Percentiles rank a stretch among this genome's conserved stretches.
phyloP scores from a whole-genome alignment of 2,113 vertebrate genomes.

The Poeciliopsis occidentalis region DNA sequence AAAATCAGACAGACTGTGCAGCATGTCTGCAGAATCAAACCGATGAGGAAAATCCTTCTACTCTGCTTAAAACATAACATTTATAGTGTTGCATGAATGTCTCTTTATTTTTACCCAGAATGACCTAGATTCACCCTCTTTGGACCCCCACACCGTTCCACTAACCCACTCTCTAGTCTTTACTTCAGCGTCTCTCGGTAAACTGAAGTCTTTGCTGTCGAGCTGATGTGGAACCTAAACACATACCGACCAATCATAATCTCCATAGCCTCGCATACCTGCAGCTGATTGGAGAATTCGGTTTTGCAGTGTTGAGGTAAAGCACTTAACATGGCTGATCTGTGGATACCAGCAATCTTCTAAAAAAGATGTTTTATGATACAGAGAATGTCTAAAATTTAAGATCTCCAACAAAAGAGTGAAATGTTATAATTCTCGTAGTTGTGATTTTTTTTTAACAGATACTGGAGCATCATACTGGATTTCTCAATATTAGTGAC shows the following conservation, averaged over 20 bases:
- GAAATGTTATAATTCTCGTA: too few relatives aligned
- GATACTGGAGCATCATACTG: too few relatives aligned
- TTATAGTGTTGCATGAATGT: not conserved
- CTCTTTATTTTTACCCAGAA: not conserved
- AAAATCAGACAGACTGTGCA: too few relatives aligned
- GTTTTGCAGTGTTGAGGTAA: not conserved
- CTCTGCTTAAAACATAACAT: not conserved
- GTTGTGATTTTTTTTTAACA: too few relatives aligned
- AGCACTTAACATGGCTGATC: too few relatives aligned
- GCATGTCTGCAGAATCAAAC: too few relatives aligned
- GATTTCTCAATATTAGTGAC: too few relatives aligned
- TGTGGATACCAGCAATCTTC: too few relatives aligned
- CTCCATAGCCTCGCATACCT: not conserved
- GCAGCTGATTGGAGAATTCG: conserved; percentile 19
- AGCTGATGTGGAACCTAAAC: conserved; percentile 15
- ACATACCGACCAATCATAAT: conserved; percentile 5
- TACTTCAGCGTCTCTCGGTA: not conserved
- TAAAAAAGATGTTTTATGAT: too few relatives aligned
- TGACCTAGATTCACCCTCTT: conserved; percentile 7
- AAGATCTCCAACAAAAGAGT: too few relatives aligned
- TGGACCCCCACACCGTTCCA: not conserved
- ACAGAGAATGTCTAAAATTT: too few relatives aligned
- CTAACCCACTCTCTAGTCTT: conserved; percentile 34
- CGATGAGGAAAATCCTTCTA: not conserved
- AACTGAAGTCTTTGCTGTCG: not conserved